phyloP scores from a whole-genome alignment of 92 coral and sea anemone genomes.

The Ricordea florida region DNA sequence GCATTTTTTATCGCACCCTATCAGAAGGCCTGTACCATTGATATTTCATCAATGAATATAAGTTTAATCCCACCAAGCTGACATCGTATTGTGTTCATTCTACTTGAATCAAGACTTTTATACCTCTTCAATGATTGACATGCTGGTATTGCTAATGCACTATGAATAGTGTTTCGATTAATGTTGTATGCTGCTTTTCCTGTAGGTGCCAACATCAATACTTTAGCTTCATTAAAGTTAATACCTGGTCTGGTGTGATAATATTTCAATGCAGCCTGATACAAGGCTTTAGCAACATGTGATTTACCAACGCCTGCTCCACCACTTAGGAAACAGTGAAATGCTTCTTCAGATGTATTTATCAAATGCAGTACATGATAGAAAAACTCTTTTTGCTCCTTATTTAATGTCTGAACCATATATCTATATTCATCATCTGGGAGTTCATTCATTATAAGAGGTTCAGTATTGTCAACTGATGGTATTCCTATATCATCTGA shows the following conservation, averaged over 20 bases:
- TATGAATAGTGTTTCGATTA: slow-evolving; percentile 66
- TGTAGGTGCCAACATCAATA: slow-evolving; percentile 65
- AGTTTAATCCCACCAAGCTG: slow-evolving; percentile 57
- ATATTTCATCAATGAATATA: slow-evolving; percentile 53
- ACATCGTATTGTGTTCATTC: slow-evolving; percentile 65
- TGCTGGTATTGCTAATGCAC: slow-evolving; percentile 62
- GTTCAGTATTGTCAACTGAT: too few species aligned
- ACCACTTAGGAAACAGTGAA: slow-evolving; percentile 64
- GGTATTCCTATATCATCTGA: slow-evolving; percentile 73
- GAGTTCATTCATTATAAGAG: slow-evolving; percentile 68
- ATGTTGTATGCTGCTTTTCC: slow-evolving; percentile 58
- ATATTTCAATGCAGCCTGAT: slow-evolving; percentile 75
- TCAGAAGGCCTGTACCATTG: too few species aligned
- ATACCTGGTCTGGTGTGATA: slow-evolving; percentile 63
- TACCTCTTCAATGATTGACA: slow-evolving; percentile 56
- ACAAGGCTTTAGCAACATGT: too few species aligned
- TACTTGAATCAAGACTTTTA: slow-evolving; percentile 71
- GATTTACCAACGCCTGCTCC: slow-evolving; percentile 85
- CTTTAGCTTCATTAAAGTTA: slow-evolving; percentile 47
- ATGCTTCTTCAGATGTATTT: slow-evolving; percentile 68
- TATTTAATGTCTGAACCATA: slow-evolving; percentile 57
- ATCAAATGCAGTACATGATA: slow-evolving; percentile 65
- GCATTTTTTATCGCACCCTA: too few species aligned
- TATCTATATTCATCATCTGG: slow-evolving; percentile 74
- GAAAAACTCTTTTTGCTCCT: slow-evolving; percentile 64